Evolutionary conservation across 2,888 invertebrate genomes (phyloP).

Genomic region (Troides helena): DNA sequence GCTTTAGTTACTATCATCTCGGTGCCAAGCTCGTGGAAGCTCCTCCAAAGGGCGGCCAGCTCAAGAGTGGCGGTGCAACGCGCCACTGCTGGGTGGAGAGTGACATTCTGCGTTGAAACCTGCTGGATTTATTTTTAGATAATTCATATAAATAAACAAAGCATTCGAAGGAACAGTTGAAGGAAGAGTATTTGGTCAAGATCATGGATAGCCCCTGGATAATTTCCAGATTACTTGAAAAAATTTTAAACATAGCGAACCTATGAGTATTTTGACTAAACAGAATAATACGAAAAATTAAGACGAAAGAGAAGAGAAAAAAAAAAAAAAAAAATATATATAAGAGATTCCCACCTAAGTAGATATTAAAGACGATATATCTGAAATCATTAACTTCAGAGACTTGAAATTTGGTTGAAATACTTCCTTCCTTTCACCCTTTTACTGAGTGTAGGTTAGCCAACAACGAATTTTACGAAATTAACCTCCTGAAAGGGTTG

Average conservation of each 20-base stretch:
- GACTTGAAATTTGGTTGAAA: no score
- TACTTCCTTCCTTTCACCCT: no score
- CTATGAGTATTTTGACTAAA: neutral
- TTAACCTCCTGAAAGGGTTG: no score
- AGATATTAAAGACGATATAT: no score
- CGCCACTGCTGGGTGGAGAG: slow-evolving; percentile 88
- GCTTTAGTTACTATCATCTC: slow-evolving; percentile 99
- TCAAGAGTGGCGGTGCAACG: slow-evolving; percentile 91
- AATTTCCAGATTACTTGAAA: no score
- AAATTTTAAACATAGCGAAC: neutral
- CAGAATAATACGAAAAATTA: neutral
- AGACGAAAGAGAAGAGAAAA: neutral
- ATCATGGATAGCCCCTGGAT: no score
- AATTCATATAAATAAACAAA: neutral
- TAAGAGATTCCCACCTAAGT: no score
- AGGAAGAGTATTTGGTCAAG: neutral
- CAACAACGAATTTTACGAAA: no score
- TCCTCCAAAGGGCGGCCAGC: slow-evolving; percentile 96
- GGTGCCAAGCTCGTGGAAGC: slow-evolving; percentile 96
- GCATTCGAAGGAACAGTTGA: no score
- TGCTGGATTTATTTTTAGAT: slow-evolving; percentile 32
- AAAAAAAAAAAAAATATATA: neutral
- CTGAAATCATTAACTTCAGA: no score
- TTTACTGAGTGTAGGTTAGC: no score
- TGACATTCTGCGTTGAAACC: slow-evolving; percentile 66